Evolutionary conservation across 2,888 invertebrate genomes (phyloP).

Genomic region (Euzetes globulus): DNA sequence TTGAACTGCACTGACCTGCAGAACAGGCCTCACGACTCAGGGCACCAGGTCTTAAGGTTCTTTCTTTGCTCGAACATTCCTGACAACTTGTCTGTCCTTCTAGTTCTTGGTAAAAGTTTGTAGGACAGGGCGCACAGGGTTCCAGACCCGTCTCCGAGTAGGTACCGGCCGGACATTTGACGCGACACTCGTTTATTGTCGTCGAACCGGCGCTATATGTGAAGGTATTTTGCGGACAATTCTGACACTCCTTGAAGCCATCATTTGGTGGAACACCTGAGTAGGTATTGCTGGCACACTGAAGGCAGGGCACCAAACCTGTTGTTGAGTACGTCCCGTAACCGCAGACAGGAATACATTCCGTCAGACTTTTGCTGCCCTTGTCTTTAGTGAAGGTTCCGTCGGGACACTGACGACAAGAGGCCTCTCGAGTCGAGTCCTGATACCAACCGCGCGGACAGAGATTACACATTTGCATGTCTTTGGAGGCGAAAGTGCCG

Average conservation of each 20-base stretch:
- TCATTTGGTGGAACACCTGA: conserved; percentile 77
- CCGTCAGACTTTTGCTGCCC: conserved; percentile 67
- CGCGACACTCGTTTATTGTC: conserved; percentile 68
- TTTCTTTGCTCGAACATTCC: conserved; percentile 84
- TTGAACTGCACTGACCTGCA: conserved; percentile 47
- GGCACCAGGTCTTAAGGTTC: conserved; percentile 70
- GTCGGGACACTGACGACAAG: conserved; percentile 79
- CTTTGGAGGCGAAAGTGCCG: conserved; percentile 83
- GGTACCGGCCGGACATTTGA: conserved; percentile 69
- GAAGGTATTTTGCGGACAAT: conserved; percentile 71
- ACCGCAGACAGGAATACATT: conserved; percentile 88
- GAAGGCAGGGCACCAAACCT: conserved; percentile 83
- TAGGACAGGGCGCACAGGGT: conserved; percentile 85
- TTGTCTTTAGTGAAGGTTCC: conserved; percentile 73
- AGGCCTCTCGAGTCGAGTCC: conserved; percentile 78
- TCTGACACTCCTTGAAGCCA: conserved; percentile 86
- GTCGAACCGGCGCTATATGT: conserved; percentile 87
- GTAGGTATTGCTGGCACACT: conserved; percentile 86
- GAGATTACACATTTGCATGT: conserved; percentile 80
- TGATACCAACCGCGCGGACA: conserved; percentile 91
- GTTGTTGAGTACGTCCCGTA: conserved; percentile 93
- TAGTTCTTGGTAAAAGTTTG: conserved; percentile 80
- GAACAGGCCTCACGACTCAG: conserved; percentile 77
- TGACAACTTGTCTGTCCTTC: conserved; percentile 75
- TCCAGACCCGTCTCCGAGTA: conserved; percentile 89